Evolutionary conservation across 2,113 vertebrate genomes (phyloP).

Genomic region (Pelusios castaneus): DNA sequence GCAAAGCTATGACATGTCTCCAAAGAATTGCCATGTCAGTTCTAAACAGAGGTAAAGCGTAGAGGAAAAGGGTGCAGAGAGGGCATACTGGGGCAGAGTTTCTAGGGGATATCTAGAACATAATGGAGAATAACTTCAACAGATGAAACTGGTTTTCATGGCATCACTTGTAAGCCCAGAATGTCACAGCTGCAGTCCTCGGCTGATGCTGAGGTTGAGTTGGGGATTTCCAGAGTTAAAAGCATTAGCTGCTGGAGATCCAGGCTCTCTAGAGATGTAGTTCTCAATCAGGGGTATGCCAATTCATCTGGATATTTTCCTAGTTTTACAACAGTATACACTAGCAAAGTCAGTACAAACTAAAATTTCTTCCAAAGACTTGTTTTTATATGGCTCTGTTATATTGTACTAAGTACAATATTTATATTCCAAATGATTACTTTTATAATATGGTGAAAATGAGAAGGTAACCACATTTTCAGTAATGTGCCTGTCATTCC

Average conservation of each 20-base stretch:
- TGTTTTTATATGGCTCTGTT: no score
- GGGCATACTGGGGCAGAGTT: background rate
- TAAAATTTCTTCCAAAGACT: no score
- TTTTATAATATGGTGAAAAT: no score
- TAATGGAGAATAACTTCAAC: background rate
- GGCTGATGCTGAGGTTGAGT: background rate
- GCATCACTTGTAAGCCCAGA: background rate
- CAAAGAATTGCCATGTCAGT: slow-evolving; percentile 19
- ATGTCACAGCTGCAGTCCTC: background rate
- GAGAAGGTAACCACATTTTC: no score
- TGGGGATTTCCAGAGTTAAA: background rate
- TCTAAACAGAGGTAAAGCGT: background rate
- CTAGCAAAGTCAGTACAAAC: no score
- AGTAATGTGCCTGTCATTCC: no score
- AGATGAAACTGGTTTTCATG: background rate
- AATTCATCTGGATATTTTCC: no score
- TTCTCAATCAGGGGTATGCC: no score
- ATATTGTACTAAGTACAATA: no score
- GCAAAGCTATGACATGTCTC: background rate
- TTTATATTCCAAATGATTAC: no score
- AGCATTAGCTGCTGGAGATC: background rate
- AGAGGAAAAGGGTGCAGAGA: background rate
- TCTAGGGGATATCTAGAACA: background rate
- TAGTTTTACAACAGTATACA: no score
- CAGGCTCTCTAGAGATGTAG: background rate